Evolutionary conservation across 2,797 vertebrate species (phyloP), one percentile per base, ranked within the genome.

Genomic region (Hyperoplus lanceolatus): DNA sequence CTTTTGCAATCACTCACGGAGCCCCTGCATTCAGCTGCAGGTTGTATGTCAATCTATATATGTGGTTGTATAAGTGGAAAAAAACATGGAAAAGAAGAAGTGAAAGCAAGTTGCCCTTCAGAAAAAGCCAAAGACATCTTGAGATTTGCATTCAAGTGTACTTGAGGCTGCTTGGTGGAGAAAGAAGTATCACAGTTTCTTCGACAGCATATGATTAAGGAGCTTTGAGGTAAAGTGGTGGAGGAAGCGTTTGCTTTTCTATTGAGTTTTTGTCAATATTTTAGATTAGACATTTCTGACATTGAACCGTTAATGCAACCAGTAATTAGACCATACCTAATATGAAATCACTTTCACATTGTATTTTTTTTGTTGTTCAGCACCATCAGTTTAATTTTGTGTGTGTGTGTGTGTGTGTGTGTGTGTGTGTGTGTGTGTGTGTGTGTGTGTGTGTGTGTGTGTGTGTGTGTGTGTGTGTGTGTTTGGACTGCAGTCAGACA

Each of bases 401-500:
- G 21, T 21, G 21, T 21, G 29, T 29, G 29, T 29, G 29, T 29
- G 29, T 29, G 29, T 29, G 29, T 29, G 29, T 29, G 29, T 29
- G 29, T 29, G 29, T 29, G 29, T 29, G 29, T 29, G 29, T 29
- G 29, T 29, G 2, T 29, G 29, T 29, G 29, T 29, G 29, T 29
- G 29, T 29, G 29, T 29, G 2, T 29, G 29, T 29, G 29, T 29
- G 29, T 29, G 29, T 29, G 29, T 29, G 29, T 29, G 29, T 29
- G 29, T 29, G 29, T 29, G 29, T 29, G 29, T 29, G 29, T 29
- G 29, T 29, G 29, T 2, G 29, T 2, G 29, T 29, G 29, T 29
- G 41, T 74, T 65, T 66, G 36, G 58, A 64, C 73, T 61, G 62
- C 62, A 68, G 65, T 73, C 62, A 62, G 18, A 77, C 67, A 51